phyloP scores from a whole-genome alignment of 2,797 vertebrate genomes.

The Allobates femoralis region DNA sequence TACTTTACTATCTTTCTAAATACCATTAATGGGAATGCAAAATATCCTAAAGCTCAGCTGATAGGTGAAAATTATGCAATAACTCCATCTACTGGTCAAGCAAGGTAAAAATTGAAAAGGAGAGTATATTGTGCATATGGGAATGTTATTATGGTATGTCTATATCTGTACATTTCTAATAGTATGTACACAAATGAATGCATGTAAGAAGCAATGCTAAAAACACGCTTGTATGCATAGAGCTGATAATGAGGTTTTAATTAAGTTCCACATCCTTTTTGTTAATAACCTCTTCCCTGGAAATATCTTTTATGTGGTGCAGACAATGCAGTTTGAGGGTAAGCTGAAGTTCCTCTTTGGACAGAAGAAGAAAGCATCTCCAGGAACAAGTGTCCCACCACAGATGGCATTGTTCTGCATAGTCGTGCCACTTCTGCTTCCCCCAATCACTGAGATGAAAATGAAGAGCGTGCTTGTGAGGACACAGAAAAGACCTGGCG shows the following conservation, averaged over 20 bases:
- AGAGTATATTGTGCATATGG: background rate
- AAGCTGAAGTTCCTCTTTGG: constrained; percentile 91
- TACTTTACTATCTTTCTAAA: background rate
- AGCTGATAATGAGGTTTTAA: background rate
- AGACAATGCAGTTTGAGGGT: constrained; percentile 98
- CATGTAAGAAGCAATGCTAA: background rate
- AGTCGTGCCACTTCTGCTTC: constrained; percentile 87
- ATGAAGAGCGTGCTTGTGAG: constrained; percentile 85
- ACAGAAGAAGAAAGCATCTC: constrained; percentile 87
- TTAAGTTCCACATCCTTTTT: background rate
- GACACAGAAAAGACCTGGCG: constrained; percentile 81
- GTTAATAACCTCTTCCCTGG: background rate
- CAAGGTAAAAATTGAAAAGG: background rate
- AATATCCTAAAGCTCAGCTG: background rate
- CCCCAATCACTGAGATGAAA: constrained; percentile 82
- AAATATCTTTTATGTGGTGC: constrained; percentile 57
- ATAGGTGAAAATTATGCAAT: background rate
- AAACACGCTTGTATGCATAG: background rate
- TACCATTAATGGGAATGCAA: background rate
- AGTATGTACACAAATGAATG: background rate
- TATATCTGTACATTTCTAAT: background rate
- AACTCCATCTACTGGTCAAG: constrained; percentile 25
- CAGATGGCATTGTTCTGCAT: constrained; percentile 93
- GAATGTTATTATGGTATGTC: background rate
- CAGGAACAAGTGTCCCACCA: constrained; percentile 81